Conservation (phyloP, 2,888 invertebrate species). For the Glyphotaelius pellucidus region DNA sequence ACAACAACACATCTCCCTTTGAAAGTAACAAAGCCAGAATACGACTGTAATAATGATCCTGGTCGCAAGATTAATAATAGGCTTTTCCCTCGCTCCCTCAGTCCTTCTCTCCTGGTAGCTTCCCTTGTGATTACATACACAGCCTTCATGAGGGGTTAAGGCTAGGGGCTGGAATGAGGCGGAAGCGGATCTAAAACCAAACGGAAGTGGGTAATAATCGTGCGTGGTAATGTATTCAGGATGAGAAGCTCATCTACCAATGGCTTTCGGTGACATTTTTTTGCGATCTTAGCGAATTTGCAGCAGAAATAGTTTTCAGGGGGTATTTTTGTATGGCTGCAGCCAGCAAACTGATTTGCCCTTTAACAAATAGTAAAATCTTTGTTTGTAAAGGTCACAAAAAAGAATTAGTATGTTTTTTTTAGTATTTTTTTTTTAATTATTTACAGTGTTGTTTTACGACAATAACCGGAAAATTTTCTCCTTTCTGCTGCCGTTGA, state of each 20-base stretch:
- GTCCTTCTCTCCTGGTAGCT: not conserved
- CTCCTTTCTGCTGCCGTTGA: too few species aligned
- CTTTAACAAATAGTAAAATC: too few species aligned
- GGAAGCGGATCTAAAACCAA: slow-evolving; percentile 31
- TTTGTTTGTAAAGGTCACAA: too few species aligned
- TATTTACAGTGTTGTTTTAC: too few species aligned
- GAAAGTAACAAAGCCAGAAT: not conserved
- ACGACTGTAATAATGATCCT: not conserved
- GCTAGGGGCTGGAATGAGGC: not conserved
- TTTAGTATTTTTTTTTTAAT: too few species aligned
- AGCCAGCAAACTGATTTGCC: not conserved
- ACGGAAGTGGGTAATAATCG: slow-evolving; percentile 35
- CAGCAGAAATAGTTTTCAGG: not conserved
- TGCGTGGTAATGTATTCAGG: not conserved
- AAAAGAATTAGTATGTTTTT: too few species aligned
- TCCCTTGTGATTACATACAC: slow-evolving; percentile 24
- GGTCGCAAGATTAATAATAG: not conserved
- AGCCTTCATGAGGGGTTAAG: slow-evolving; percentile 18
- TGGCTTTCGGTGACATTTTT: not conserved
- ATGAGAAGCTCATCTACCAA: not conserved
- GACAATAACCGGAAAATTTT: too few species aligned
- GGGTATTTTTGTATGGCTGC: not conserved
- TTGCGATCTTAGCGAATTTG: not conserved
- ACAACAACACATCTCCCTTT: not conserved
- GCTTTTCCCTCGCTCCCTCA: not conserved